Conservation (phyloP, 2,113 vertebrate species). For the Petroica traversi region DNA sequence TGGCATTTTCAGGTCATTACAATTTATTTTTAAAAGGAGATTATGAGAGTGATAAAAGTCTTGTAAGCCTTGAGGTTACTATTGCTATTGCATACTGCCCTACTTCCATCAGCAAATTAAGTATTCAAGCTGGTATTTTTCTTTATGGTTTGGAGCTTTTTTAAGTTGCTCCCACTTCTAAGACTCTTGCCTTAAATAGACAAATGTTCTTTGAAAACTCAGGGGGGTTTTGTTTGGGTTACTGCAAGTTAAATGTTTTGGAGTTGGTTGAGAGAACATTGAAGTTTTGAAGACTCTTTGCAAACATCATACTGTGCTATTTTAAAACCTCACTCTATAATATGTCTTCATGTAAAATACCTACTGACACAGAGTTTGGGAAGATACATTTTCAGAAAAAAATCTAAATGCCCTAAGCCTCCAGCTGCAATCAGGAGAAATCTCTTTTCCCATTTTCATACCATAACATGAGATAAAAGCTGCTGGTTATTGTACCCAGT, state of each 20-base stretch:
- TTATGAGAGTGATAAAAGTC: neutral
- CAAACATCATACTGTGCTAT: neutral
- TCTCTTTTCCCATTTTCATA: neutral
- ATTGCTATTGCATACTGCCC: neutral
- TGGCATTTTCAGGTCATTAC: constrained; percentile 67
- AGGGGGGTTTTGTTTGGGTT: neutral
- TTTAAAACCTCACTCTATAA: neutral
- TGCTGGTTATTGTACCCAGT: neutral
- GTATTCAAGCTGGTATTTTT: neutral
- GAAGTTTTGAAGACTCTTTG: neutral
- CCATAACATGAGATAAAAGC: neutral
- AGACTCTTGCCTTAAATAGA: neutral
- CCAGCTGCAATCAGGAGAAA: neutral
- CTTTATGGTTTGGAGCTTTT: neutral
- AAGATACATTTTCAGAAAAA: neutral
- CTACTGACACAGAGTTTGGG: neutral
- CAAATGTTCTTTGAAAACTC: neutral
- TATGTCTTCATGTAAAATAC: neutral
- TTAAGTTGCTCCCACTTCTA: neutral
- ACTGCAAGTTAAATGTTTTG: neutral
- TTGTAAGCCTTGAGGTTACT: neutral
- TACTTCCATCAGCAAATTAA: neutral
- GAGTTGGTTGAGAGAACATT: neutral
- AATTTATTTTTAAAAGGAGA: neutral
- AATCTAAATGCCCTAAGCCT: neutral